Evolutionary conservation across 2,888 invertebrate species (phyloP).

Genomic region (Coelogynopora nodosa): DNA sequence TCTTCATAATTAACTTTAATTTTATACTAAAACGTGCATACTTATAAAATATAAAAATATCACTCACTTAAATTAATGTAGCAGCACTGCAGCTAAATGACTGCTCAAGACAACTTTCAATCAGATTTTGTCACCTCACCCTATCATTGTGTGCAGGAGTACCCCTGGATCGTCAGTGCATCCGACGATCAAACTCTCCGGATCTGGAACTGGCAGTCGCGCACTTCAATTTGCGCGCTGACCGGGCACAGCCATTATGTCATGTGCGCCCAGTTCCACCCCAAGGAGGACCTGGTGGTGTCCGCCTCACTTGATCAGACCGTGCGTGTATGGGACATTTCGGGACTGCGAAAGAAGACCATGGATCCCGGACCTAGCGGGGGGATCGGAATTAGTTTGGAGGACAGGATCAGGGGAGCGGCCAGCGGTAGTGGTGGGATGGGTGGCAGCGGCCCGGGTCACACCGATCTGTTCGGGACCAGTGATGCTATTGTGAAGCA

Average conservation of each 20-base stretch:
- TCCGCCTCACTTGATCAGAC: conserved; percentile 96
- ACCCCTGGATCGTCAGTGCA: conserved; percentile 97
- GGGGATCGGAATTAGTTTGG: conserved; percentile 66
- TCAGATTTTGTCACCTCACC: too few species aligned
- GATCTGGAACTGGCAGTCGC: conserved; percentile 99
- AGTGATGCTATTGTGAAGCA: conserved; percentile 69
- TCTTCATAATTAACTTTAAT: too few species aligned
- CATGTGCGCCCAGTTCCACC: conserved; percentile 98
- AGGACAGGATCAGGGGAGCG: conserved; percentile 65
- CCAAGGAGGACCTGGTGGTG: conserved; percentile 88
- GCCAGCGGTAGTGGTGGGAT: neutral
- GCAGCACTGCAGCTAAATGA: too few species aligned
- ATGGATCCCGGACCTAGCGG: conserved; percentile 91
- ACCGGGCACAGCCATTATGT: conserved; percentile 96
- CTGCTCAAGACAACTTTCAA: too few species aligned
- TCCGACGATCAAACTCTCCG: conserved; percentile 98
- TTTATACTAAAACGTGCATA: too few species aligned
- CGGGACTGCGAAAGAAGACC: conserved; percentile 88
- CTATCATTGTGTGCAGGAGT: conserved; percentile 71
- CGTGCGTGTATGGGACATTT: conserved; percentile 97
- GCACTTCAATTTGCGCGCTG: conserved; percentile 63
- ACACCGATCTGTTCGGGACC: conserved; percentile 79
- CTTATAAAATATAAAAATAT: too few species aligned
- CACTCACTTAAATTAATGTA: too few species aligned
- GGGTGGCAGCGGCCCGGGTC: conserved; percentile 57